Evolutionary conservation across 2,797 vertebrate species (phyloP).

Genomic region (Prionace glauca): DNA sequence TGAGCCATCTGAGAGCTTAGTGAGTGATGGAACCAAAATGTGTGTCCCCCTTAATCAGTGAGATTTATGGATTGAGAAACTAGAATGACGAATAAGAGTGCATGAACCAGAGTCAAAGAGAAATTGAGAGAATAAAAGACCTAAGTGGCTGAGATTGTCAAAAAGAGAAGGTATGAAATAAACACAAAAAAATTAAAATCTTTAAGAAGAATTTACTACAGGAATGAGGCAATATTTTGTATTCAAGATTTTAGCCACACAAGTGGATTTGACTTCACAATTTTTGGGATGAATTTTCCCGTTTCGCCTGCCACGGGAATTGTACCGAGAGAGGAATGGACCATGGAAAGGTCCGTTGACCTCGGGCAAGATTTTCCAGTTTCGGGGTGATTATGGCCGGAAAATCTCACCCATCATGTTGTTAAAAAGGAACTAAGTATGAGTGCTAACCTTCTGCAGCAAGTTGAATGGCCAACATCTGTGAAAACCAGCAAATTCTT

Average conservation of each 20-base stretch:
- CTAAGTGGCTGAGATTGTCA: not conserved
- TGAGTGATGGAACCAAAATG: not conserved
- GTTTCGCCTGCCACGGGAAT: too few relatives aligned
- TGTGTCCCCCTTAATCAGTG: not conserved
- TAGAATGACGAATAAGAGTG: not conserved
- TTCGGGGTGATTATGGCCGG: too few relatives aligned
- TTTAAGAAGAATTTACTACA: not conserved
- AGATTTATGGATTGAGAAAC: not conserved
- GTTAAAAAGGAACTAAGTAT: not conserved
- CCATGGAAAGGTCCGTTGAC: too few relatives aligned
- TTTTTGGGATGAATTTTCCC: too few relatives aligned
- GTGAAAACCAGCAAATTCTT: not conserved
- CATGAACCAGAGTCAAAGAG: not conserved
- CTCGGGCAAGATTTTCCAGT: too few relatives aligned
- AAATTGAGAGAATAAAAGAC: not conserved
- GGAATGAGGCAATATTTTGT: not conserved
- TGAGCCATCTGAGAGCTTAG: not conserved
- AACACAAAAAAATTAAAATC: not conserved
- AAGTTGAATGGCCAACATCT: not conserved
- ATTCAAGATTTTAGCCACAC: not conserved
- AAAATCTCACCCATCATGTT: not conserved
- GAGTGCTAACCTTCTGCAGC: not conserved
- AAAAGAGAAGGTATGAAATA: not conserved
- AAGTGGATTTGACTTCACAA: too few relatives aligned
- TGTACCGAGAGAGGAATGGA: too few relatives aligned